Conservation (phyloP, 2,113 vertebrate genomes). For the Callospermophilus lateralis region DNA sequence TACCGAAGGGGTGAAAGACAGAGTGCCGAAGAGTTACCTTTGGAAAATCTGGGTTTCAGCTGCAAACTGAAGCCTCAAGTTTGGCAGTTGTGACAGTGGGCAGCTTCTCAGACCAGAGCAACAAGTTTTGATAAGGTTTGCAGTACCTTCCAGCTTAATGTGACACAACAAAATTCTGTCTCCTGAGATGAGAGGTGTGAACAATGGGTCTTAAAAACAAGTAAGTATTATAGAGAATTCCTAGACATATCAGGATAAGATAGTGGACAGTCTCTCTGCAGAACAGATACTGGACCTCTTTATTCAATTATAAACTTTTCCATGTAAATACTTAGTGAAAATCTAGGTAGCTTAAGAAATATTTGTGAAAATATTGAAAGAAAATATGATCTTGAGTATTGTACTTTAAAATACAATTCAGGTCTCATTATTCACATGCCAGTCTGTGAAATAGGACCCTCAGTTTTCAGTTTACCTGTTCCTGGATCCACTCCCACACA, state of each 20-base stretch:
- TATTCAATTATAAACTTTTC: not conserved
- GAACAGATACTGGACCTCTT: not conserved
- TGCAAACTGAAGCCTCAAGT: not conserved
- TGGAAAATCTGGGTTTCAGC: not conserved
- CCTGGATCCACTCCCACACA: rapidly evolving
- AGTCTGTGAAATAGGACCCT: not conserved
- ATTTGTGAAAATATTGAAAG: constrained; percentile 23
- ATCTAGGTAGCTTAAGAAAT: not conserved
- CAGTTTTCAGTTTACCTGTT: not conserved
- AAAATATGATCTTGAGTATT: not conserved
- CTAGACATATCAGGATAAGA: not conserved
- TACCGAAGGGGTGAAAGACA: not conserved
- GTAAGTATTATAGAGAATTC: not conserved
- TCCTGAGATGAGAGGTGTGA: not conserved
- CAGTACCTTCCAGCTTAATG: not conserved
- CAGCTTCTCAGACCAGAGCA: not conserved
- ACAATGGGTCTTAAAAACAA: not conserved
- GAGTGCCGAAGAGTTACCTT: not conserved
- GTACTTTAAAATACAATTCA: not conserved
- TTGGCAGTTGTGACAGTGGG: not conserved
- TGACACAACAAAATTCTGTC: not conserved
- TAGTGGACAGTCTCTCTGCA: not conserved
- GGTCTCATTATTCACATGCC: not conserved
- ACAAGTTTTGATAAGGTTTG: not conserved
- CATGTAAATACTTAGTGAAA: constrained; percentile 7